Base-by-base conservation (phyloP, 1,140 invertebrate genomes). In the Drosophila ohnishii region DNA sequence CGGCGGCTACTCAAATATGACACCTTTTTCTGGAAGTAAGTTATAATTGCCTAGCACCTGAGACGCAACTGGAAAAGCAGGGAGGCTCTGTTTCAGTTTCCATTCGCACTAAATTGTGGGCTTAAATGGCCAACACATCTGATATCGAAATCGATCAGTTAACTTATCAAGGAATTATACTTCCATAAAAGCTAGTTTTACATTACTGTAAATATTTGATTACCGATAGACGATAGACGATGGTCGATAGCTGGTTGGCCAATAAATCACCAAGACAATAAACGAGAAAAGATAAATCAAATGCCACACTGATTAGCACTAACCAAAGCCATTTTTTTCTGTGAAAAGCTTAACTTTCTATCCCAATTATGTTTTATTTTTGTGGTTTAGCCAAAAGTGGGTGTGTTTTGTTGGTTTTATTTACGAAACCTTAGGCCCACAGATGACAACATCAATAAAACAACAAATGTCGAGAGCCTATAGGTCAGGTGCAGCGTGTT, bases 361-460 rank as follows among this genome's bases (percentile, higher is more conserved):
- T 34, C 11, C 51, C 44, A 55, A 42, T 69, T 34, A 75, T 70
- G 51, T 70, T 48, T 22, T 59, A 74, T 53, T 56, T 39, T 14
- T 25, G 19, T 58, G 50, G 67, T 25, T 37, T 51, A 34, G 3
- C 34, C 14, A 14, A 55, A 74, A 75, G 83, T 87, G 83, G 83
- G 82, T 80, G 85, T 80, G 85, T 82, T 78, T 77, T 83, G 58
- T 87, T 77, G 63, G 57, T 76, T 83, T 73, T 58, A 51, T 75
- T 74, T 62, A 80, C 79, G 73, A 71, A 85, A 85, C 13, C 44
- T 19, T 30, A 44, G 37, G 45, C 10, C 55, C 40, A 59, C 60
- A 71, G 9, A 80, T 74, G 67, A 60, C 22, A 63, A 58, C 39
- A 55, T 6, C 61, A 72, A 39, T 50, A 51, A 42, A 51, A 35